Evolutionary conservation across 2,797 vertebrate species (phyloP).

Genomic region (Spheniscus humboldti): DNA sequence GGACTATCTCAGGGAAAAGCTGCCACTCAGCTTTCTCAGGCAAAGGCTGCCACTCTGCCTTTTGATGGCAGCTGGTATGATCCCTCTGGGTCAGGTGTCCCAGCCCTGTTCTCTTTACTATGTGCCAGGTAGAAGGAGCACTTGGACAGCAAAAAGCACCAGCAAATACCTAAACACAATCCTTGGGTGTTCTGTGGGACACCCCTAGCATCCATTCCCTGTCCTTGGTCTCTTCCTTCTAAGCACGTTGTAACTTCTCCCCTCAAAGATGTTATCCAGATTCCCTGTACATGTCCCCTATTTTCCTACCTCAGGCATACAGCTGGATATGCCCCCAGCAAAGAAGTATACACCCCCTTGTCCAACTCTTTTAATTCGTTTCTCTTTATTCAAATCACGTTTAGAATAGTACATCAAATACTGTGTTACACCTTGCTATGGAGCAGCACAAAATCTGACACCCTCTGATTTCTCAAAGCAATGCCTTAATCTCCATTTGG

Average conservation of each 20-base stretch:
- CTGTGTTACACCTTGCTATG: neutral
- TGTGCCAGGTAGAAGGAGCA: neutral
- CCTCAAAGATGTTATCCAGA: neutral
- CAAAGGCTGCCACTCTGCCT: neutral
- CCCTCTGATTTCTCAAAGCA: neutral
- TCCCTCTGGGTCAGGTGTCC: no score
- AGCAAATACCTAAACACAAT: neutral
- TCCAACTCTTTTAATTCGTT: neutral
- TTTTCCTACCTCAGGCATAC: neutral
- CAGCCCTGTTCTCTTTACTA: neutral
- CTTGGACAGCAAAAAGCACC: neutral
- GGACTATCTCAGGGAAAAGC: neutral
- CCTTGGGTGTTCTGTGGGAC: neutral
- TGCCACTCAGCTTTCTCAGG: neutral
- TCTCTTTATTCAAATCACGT: neutral
- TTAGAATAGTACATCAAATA: neutral
- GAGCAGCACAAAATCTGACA: neutral
- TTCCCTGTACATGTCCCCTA: neutral
- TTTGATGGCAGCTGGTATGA: neutral
- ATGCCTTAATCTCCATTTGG: neutral
- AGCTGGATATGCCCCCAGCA: neutral
- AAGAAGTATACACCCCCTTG: neutral
- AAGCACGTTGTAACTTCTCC: neutral
- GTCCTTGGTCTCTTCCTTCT: neutral
- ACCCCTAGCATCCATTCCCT: neutral